Conservation (phyloP, 2,797 vertebrate species). For the Aselliscus stoliczkanus region DNA sequence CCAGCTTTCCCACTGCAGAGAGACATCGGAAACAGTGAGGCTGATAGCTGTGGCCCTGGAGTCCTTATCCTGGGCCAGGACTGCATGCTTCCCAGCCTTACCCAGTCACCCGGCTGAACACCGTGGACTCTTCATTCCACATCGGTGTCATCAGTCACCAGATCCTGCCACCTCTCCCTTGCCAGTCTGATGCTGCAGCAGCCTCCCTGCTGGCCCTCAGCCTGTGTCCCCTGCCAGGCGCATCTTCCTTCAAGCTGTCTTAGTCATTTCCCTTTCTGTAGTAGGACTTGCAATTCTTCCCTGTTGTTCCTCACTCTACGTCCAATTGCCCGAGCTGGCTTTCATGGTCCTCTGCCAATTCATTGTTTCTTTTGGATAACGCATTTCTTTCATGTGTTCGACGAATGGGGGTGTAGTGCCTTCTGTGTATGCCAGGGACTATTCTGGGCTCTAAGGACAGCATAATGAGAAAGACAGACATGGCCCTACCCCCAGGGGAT, state of each 20-base stretch:
- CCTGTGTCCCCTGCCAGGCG: not conserved
- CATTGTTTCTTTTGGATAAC: not conserved
- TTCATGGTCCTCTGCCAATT: not conserved
- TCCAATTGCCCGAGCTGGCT: not conserved
- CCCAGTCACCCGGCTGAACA: fast-evolving
- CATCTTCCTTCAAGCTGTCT: fast-evolving
- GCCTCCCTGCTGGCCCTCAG: not conserved
- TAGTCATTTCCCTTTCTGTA: not conserved
- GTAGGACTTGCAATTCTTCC: not conserved
- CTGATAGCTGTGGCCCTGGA: fast-evolving
- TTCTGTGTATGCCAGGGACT: not conserved
- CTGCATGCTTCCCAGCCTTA: not conserved
- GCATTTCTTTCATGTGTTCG: not conserved
- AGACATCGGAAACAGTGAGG: not conserved
- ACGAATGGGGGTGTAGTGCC: not conserved
- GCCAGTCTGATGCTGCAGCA: not conserved
- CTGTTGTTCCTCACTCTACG: not conserved
- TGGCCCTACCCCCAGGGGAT: not conserved
- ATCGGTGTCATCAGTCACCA: fast-evolving
- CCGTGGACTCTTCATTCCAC: not conserved
- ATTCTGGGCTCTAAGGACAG: not conserved
- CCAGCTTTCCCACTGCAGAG: not conserved
- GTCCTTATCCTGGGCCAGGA: not conserved
- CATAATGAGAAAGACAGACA: not conserved
- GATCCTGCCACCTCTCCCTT: not conserved